Base-by-base conservation (phyloP, 2,888 invertebrate species). In the Trilocha varians region DNA sequence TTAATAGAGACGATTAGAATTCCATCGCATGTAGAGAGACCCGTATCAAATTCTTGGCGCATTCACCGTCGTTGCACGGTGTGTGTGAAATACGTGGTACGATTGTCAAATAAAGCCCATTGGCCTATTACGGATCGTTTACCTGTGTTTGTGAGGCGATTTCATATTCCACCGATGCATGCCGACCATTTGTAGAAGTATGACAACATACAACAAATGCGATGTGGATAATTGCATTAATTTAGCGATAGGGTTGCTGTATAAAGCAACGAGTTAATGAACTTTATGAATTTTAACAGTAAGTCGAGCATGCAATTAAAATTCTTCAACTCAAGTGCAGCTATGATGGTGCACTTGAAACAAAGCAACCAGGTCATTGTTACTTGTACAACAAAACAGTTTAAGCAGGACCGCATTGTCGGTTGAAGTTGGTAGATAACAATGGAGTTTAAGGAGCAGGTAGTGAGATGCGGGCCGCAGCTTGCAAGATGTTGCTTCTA, bases 401-500 rank as follows among this genome's bases (percentile, higher is more conserved):
- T 66, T 68, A 65, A 68, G 70, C 70, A 74, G 71, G 73, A 74
- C 64, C 55, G 58, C 53, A 67, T 78, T 78, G 71, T 78, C 32
- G 13, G 43, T 33, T 17, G 13, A 16, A 40, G 34, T 34, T 33
- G 39, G 39, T 13, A 37, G 16, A 25, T 59, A 72, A 80, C 78
- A 80, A 79, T 76, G 62, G 39, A 35, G 41, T 44, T 55, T 52
- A 45, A n/a, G 52, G 50, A 52, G 71, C 83, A 83, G 83, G 82
- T 83, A 83, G 78, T 59, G 69, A 65, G 70, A 75, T 76, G 76
- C 75, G 78, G 82, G 78, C 55, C 43, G 38, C 33, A 34, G 53
- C 47, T 46, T 54, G 59, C 68, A 65, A 70, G 63, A 70, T 66
- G 53, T 54, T 41, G 55, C 50, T 54, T 47, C 16, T 48, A 47